phyloP scores from a whole-genome alignment of 2,113 vertebrate species.

The Thunnus thynnus region DNA sequence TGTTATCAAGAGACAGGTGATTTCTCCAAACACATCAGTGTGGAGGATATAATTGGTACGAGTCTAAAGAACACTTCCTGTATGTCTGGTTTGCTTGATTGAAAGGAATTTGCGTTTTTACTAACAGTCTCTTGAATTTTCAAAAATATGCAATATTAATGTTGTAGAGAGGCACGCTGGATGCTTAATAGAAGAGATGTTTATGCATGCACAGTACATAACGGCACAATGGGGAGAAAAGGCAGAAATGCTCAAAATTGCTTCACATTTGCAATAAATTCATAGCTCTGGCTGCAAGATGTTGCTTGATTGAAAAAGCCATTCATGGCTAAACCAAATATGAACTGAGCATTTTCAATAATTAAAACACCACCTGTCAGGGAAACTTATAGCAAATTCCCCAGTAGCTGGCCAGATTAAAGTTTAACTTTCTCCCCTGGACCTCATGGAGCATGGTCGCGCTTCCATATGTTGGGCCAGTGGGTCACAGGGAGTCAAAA shows the following conservation, averaged over 20 bases:
- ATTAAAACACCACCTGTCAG: slow-evolving; percentile 78
- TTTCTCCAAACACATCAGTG: slow-evolving; percentile 37
- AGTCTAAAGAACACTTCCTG: slow-evolving; percentile 47
- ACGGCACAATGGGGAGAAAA: slow-evolving; percentile 10
- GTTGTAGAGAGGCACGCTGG: background rate
- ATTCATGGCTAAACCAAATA: slow-evolving; percentile 58
- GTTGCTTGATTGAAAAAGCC: slow-evolving; percentile 56
- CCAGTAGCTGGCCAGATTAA: slow-evolving; percentile 59
- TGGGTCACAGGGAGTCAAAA: slow-evolving; percentile 62
- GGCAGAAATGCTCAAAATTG: slow-evolving; percentile 17
- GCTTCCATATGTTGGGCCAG: slow-evolving; percentile 70
- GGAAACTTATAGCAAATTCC: slow-evolving; percentile 67
- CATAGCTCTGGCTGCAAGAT: slow-evolving; percentile 30
- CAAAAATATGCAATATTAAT: slow-evolving; percentile 38
- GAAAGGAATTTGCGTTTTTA: slow-evolving; percentile 34
- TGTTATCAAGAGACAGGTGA: slow-evolving; percentile 56
- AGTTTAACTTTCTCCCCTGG: slow-evolving; percentile 67
- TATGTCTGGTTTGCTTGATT: slow-evolving; percentile 34
- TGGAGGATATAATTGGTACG: slow-evolving; percentile 58
- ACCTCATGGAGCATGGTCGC: slow-evolving; percentile 46
- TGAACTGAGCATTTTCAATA: slow-evolving; percentile 67
- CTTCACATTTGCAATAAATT: slow-evolving; percentile 30
- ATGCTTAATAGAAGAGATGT: slow-evolving; percentile 8
- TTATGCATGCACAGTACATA: slow-evolving; percentile 26
- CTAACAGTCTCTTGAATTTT: slow-evolving; percentile 19